phyloP scores from a whole-genome alignment of 2,888 invertebrate species.

The Stenodera caucasica region DNA sequence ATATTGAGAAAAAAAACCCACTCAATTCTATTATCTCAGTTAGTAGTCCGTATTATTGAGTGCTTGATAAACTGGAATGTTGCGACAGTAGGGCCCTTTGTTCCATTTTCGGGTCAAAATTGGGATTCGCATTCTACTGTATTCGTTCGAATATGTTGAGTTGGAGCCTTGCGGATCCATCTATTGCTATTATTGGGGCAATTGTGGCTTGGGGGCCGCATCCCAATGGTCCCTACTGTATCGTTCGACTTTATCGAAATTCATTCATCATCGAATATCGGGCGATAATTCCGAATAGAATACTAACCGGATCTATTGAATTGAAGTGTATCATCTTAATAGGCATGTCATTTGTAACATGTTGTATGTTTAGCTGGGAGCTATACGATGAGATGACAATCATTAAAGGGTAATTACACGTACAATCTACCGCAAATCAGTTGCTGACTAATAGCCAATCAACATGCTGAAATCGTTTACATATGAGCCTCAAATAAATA shows the following conservation, averaged over 20 bases:
- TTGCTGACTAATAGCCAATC: conserved; percentile 47
- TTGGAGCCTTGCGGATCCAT: too few species aligned
- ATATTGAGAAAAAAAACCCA: background rate
- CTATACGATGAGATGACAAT: conserved; percentile 46
- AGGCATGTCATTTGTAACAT: conserved; percentile 41
- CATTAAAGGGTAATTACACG: conserved; percentile 48
- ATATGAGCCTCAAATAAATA: conserved; percentile 8
- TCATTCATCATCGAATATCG: background rate
- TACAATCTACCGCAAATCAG: conserved; percentile 45
- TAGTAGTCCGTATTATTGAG: background rate
- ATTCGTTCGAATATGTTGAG: too few species aligned
- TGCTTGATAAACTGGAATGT: background rate
- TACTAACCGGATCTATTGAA: conserved; percentile 8
- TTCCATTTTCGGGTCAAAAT: too few species aligned
- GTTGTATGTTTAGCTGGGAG: conserved; percentile 40
- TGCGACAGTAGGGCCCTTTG: background rate
- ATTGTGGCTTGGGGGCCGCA: too few species aligned
- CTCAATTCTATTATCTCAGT: background rate
- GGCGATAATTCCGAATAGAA: background rate
- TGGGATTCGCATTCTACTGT: too few species aligned
- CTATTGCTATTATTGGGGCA: too few species aligned
- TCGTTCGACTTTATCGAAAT: too few species aligned
- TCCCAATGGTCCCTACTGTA: too few species aligned
- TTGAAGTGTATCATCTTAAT: conserved; percentile 43
- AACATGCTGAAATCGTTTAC: conserved; percentile 41